Evolutionary conservation across 1,140 invertebrate species (phyloP).

Genomic region (Leptopilina boulardi): DNA sequence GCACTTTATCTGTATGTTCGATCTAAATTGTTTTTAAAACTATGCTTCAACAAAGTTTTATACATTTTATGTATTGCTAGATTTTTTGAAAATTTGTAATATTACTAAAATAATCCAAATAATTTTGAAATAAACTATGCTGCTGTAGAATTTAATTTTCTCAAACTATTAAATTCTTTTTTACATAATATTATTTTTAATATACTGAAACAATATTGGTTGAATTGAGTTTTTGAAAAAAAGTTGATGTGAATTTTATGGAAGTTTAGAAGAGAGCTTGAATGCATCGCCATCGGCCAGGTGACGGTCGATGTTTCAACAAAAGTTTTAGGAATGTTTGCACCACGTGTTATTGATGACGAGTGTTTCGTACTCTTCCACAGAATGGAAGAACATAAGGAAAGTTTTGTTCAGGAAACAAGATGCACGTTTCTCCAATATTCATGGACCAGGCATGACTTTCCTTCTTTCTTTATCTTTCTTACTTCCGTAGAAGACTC

Average conservation of each 20-base stretch:
- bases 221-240: neutral
- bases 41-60: neutral
- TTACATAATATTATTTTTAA: neutral
- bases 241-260: neutral
- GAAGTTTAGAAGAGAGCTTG: neutral
- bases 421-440: slow-evolving; percentile 55
- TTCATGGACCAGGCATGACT: slow-evolving; percentile 58
- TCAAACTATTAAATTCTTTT: too few species aligned
- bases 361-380: slow-evolving; percentile 15
- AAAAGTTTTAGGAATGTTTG: slow-evolving; percentile 36
- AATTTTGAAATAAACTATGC: too few species aligned
- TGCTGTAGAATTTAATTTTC: too few species aligned
- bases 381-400: slow-evolving; percentile 15
- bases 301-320: slow-evolving; percentile 32
- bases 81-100: too few species aligned
- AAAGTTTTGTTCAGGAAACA: slow-evolving; percentile 22
- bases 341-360: slow-evolving; percentile 40
- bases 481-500: neutral
- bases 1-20: neutral
- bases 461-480: slow-evolving; percentile 42
- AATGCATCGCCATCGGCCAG: slow-evolving; percentile 33
- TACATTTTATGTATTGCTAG: neutral
- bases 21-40: neutral
- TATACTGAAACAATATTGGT: neutral
- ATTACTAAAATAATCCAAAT: too few species aligned